Evolutionary conservation across 2,888 invertebrate species (phyloP).

Genomic region (Dinocampus coccinellae): DNA sequence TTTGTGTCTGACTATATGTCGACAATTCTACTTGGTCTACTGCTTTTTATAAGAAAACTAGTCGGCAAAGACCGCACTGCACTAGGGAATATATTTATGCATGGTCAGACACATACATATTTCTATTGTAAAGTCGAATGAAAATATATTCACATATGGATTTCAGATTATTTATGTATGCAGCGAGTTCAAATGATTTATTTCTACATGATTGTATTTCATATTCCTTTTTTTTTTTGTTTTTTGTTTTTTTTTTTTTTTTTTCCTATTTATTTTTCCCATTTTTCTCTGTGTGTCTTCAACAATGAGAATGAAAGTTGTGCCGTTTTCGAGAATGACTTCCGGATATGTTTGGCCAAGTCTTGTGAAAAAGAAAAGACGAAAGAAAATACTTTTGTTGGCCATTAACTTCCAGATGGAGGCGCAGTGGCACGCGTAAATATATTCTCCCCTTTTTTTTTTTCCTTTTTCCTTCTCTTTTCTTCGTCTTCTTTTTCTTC

Average conservation of each 20-base stretch:
- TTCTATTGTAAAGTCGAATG: neutral
- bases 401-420: slow-evolving; percentile 25
- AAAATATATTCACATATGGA: neutral
- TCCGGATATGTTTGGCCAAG: slow-evolving; percentile 4
- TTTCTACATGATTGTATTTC: neutral
- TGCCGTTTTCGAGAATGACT: neutral
- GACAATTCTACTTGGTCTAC: neutral
- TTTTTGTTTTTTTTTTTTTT: neutral
- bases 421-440: slow-evolving; percentile 24
- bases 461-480: neutral
- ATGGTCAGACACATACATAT: neutral
- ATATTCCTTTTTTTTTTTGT: neutral
- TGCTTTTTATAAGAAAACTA: neutral
- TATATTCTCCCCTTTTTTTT: slow-evolving; percentile 11
- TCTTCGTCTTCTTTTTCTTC: neutral
- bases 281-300: neutral
- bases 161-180: neutral
- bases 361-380: slow-evolving; percentile 7
- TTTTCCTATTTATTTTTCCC: too few species aligned
- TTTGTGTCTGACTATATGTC: slow-evolving; percentile 1
- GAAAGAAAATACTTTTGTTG: slow-evolving; percentile 21
- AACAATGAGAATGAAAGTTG: neutral
- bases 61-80: neutral
- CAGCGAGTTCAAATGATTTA: neutral
- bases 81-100: neutral